Evolutionary conservation across 2,113 vertebrate species (phyloP).

Genomic region (Tapirus terrestris): DNA sequence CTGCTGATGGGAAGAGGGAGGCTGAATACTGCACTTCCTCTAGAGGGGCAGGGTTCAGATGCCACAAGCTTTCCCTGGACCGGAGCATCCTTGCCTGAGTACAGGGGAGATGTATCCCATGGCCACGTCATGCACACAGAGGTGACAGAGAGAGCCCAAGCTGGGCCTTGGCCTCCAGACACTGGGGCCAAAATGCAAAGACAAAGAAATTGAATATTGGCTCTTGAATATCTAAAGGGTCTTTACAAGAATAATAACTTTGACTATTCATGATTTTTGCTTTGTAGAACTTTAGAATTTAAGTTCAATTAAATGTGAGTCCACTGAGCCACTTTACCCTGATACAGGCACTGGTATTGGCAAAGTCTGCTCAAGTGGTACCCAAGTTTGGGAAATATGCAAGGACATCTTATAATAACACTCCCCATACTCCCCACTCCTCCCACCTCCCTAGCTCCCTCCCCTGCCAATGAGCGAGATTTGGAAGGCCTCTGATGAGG

Average conservation of each 20-base stretch:
- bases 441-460: background rate
- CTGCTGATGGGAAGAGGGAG: background rate
- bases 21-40: background rate
- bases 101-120: accelerated
- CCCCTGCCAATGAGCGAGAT: accelerated
- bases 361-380: too few relatives aligned
- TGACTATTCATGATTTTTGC: background rate
- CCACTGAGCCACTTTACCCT: accelerated
- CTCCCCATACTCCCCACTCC: accelerated
- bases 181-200: background rate
- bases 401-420: background rate
- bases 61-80: background rate
- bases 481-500: background rate
- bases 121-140: too few relatives aligned
- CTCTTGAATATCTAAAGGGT: background rate
- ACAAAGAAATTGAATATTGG: background rate
- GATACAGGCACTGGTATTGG: accelerated
- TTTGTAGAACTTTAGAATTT: background rate
- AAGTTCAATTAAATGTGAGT: background rate
- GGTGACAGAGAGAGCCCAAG: background rate
- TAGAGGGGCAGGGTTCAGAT: background rate
- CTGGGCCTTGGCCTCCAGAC: accelerated
- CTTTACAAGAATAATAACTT: background rate
- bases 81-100: background rate
- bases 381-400: background rate